Evolutionary conservation across 1,140 invertebrate genomes (phyloP).

Genomic region (Chionoecetes opilio): DNA sequence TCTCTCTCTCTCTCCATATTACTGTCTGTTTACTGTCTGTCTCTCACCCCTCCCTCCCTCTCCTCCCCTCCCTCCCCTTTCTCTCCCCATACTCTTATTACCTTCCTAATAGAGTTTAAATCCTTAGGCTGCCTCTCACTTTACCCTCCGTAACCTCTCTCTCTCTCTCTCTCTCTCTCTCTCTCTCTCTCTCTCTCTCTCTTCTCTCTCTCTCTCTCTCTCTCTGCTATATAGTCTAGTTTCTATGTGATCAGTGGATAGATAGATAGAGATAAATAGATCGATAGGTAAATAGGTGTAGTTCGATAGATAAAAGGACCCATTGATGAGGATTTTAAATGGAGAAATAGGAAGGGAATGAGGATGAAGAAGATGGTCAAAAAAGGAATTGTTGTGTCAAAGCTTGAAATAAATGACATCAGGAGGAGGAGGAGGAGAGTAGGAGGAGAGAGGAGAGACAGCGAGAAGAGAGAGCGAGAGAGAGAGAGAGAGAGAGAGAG

Average conservation of each 20-base stretch:
- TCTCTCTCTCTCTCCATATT: not conserved
- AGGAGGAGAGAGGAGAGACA: slow-evolving; percentile 37
- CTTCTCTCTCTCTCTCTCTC: slow-evolving; percentile 52
- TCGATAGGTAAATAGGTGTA: not conserved
- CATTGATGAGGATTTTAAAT: not conserved
- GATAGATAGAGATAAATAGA: slow-evolving; percentile 20
- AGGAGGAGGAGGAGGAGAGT: not conserved
- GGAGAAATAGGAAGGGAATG: not conserved
- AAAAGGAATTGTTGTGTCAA: too few species aligned
- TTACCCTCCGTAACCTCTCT: not conserved
- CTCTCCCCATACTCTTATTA: not conserved
- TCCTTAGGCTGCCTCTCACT: not conserved
- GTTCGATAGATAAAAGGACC: not conserved
- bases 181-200: slow-evolving; percentile 56
- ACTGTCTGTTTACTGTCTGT: not conserved
- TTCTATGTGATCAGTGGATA: too few species aligned
- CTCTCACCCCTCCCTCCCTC: not conserved
- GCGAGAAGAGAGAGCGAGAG: not conserved
- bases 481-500: slow-evolving; percentile 41
- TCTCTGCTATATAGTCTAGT: slow-evolving; percentile 5
- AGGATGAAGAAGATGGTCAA: not conserved
- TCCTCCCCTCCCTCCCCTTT: not conserved
- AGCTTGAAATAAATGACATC: not conserved
- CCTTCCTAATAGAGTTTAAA: slow-evolving; percentile 22
- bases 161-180: slow-evolving; percentile 56